Conservation (phyloP, 2,888 invertebrate genomes). For the Eristalis arbustorum region DNA sequence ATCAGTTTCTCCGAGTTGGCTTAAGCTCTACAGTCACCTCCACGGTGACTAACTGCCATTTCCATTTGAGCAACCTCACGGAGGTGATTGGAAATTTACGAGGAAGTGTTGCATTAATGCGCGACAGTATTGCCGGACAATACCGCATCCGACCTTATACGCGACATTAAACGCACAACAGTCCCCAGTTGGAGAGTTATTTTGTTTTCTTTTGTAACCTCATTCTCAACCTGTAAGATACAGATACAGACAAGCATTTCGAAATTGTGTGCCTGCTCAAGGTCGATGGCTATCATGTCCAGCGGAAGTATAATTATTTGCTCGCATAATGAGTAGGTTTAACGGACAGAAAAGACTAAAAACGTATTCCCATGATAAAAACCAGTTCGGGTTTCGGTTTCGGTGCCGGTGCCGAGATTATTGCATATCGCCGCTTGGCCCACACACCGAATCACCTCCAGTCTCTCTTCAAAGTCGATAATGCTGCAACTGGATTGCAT, state of each 20-base stretch:
- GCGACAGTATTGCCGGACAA: neutral
- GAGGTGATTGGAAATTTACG: neutral
- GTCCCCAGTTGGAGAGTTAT: neutral
- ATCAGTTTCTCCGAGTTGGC: neutral
- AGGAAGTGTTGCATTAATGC: neutral
- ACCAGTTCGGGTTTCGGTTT: neutral
- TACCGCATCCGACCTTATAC: neutral
- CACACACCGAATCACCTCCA: neutral
- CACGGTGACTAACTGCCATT: neutral
- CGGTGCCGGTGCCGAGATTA: neutral
- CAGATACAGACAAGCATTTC: neutral
- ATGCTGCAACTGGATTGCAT: neutral
- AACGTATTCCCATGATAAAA: neutral
- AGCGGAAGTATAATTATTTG: neutral
- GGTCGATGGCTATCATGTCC: neutral
- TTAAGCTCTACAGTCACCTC: neutral
- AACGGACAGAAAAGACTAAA: neutral
- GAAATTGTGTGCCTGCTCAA: neutral
- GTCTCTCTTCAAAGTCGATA: neutral
- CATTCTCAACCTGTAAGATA: neutral
- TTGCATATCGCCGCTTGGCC: neutral
- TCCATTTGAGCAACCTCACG: neutral
- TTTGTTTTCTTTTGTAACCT: neutral
- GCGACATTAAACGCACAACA: neutral
- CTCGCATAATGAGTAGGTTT: neutral